Evolutionary conservation across 2,797 vertebrate species (phyloP).

Genomic region (Poecilia picta): DNA sequence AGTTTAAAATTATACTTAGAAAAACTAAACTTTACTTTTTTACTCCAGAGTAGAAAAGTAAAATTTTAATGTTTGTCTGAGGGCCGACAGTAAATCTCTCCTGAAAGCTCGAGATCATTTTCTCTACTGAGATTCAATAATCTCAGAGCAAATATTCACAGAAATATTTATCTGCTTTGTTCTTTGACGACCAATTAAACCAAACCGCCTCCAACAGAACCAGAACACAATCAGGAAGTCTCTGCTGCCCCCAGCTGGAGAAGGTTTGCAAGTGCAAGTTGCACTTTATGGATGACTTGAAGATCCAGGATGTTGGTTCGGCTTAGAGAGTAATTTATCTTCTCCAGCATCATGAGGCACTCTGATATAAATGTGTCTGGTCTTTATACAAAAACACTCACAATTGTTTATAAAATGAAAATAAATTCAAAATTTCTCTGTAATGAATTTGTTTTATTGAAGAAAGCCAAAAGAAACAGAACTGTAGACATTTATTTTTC

Average conservation of each 20-base stretch:
- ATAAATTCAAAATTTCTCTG: no score
- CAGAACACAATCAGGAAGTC: not conserved
- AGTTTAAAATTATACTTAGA: no score
- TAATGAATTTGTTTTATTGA: no score
- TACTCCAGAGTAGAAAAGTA: not conserved
- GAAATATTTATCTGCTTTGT: not conserved
- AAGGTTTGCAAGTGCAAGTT: not conserved
- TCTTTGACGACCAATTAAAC: not conserved
- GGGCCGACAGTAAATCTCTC: not conserved
- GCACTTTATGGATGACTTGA: not conserved
- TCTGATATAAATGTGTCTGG: no score
- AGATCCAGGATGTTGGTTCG: no score
- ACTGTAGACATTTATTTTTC: no score
- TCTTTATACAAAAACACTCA: no score
- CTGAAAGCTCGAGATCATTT: not conserved
- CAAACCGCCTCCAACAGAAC: not conserved
- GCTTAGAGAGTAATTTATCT: no score
- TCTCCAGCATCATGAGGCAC: no score
- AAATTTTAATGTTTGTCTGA: not conserved
- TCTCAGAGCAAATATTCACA: not conserved
- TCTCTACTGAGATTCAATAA: not conserved
- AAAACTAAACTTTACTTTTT: no score
- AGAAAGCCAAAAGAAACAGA: no score
- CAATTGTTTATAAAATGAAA: no score
- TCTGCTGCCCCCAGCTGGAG: slow-evolving; percentile 9